Evolutionary conservation across 2,797 vertebrate genomes (phyloP), one percentile per base, ranked within the genome.

Genomic region (Scolopax rusticola): DNA sequence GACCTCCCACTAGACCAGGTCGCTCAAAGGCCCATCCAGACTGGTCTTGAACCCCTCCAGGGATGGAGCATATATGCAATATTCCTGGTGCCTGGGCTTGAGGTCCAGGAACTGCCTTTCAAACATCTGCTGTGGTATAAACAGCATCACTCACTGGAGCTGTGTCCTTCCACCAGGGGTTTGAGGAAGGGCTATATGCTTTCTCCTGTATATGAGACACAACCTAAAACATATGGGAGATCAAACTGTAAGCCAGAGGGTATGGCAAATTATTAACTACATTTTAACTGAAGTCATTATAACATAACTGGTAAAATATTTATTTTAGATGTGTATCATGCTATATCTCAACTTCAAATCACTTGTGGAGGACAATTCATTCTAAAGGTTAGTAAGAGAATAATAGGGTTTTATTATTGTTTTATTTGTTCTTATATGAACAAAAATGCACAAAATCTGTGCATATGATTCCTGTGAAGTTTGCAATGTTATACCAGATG

Each of bases 261-360:
- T 71, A 81, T 28, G 38, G 77, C 61, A 87, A 82, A 89, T 92
- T 89, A 87, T 84, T 87, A 89, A 90, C 80, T 89, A 18, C 51
- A 28, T 89, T 90, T 87, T 77, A 87, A 87, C 43, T 76, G 33
- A 83, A 94, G 43, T 54, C 32, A 59, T 90, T 93, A 50, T 74
- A 78, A 57, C 15, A 24, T 77, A 89, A 61, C 45, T 54, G 64
- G 41, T 90, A 77, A 96, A 95, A 94, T 87, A 94, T 84, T 94
- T 95, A 84, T 93, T 89, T 95, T 69, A 85, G 64, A 67, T 71
- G 36, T 36, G 17, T 43, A 57, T 92, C 9, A 0, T 84, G 53
- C 14, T 65, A 10, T 92, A 91, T 85, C 94, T 94, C 79, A 89
- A 82, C 47, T 88, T 94, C 64, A 84, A 36, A 73, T 87, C 63